Base-by-base conservation (phyloP, 2,888 invertebrate genomes). In the Sylvicola cinctus region DNA sequence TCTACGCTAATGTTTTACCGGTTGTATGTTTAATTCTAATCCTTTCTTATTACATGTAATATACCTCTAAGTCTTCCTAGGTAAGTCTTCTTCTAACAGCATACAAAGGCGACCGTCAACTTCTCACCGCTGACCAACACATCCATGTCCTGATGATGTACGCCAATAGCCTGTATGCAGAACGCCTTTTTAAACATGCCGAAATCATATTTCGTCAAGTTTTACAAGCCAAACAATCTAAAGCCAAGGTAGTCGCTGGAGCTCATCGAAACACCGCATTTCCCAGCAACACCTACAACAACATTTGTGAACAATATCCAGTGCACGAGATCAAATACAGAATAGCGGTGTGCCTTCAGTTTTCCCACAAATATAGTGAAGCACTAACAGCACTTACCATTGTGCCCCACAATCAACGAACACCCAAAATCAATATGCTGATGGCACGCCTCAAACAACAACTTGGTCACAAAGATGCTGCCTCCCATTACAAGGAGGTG, bases 401-500 rank as follows among this genome's bases (percentile, higher is more conserved):
- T 11, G 45, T 57, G 37, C 67, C 73, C 15, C 69, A 66, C 1
- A 74, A 76, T 47, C 66, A 70, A 35, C 60, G 81, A 36, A 71
- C 70, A 15, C 63, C 77, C 1, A 74, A 76, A 51, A 66, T 81
- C 3, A 78, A 83, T 48, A 70, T 81, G 68, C 70, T 80, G 10
- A 51, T 84, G 34, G 83, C 74, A 4, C 71, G 73, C 49, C 61
- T 83, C 42, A 75, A 75, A 44, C 68, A 70, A 44, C 67, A 72
- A 40, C 64, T 65, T 36, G 75, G 75, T 10, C 70, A 70, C 59
- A 75, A 76, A 43, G 55, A 74, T 12, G 80, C 80, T 1, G 69
- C 75, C 33, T 65, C 72, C 2, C 71, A 74, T 20, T 84, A 74
- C 49, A 81, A 78, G 50, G 83, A 83, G 58, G 79, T 83, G 8